Percentiles rank a stretch among this genome's conserved stretches.
Evolutionary conservation across 1,140 invertebrate genomes (phyloP).

Genomic region (Zaprionus ghesquierei): DNA sequence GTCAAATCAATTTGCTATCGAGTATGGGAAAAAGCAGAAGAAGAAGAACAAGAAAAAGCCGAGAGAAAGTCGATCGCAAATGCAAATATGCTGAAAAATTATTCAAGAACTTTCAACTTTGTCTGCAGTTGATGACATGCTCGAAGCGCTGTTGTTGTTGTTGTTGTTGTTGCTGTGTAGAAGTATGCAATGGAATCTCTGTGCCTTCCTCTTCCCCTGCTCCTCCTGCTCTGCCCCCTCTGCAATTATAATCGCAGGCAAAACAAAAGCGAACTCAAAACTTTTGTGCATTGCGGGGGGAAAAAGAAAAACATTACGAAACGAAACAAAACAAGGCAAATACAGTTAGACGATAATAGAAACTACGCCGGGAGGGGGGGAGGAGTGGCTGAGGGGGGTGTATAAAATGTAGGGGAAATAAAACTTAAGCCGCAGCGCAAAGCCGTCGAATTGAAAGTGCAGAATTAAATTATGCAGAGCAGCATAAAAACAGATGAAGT

Average conservation of each 20-base stretch:
- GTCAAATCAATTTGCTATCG: conserved; percentile 11
- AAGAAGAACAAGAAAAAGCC: not conserved
- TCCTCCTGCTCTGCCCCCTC: not conserved
- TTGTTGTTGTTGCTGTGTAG: conserved; percentile 14
- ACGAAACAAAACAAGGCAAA: not conserved
- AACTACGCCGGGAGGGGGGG: not conserved
- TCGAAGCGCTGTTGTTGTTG: not conserved
- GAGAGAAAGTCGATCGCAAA: conserved; percentile 7
- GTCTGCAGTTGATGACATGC: conserved; percentile 31
- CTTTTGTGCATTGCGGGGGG: conserved; percentile 19
- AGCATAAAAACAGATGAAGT: conserved; percentile 79
- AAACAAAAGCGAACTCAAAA: conserved; percentile 18
- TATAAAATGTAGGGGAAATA: conserved; percentile 35
- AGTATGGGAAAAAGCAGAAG: not conserved
- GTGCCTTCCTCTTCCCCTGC: not conserved
- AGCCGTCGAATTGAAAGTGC: conserved; percentile 63
- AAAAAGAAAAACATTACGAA: not conserved
- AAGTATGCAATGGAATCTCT: conserved; percentile 61
- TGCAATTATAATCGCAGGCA: conserved; percentile 42
- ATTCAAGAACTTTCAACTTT: conserved; percentile 54
- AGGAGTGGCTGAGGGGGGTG: no score
- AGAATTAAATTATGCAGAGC: conserved; percentile 80
- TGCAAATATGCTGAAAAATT: conserved; percentile 49
- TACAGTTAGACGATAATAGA: conserved; percentile 1
- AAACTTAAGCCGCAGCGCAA: conserved; percentile 30